Conservation (phyloP, 2,888 invertebrate genomes). For the Crossocerus cetratus region DNA sequence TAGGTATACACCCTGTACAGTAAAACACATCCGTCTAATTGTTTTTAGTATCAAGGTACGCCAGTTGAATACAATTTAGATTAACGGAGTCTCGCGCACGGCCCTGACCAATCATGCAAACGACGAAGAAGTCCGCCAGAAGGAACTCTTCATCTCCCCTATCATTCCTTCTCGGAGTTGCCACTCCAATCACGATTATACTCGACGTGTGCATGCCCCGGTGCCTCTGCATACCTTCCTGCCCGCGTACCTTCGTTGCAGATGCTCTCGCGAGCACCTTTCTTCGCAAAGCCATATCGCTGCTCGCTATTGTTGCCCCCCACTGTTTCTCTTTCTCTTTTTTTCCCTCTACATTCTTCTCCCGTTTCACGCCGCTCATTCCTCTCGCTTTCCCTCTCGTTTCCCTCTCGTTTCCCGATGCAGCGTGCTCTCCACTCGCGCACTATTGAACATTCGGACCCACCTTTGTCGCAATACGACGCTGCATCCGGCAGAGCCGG, state of each 20-base stretch:
- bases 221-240: not conserved
- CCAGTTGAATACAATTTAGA: slow-evolving; percentile 55
- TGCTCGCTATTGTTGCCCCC: not conserved
- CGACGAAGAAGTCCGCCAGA: not conserved
- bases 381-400: not conserved
- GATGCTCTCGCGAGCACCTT: too few relatives aligned
- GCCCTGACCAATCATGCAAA: not conserved
- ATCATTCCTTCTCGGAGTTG: not conserved
- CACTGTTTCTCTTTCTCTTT: not conserved
- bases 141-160: not conserved
- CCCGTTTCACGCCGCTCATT: not conserved
- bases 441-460: not conserved
- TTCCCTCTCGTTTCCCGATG: not conserved
- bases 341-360: not conserved
- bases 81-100: not conserved
- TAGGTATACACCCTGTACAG: slow-evolving; percentile 22
- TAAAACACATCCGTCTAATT: slow-evolving; percentile 55
- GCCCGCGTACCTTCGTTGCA: too few relatives aligned
- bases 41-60: slow-evolving; percentile 54
- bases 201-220: not conserved
- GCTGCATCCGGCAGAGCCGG: too few relatives aligned
- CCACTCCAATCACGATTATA: not conserved
- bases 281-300: too few relatives aligned
- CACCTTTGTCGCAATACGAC: too few relatives aligned
- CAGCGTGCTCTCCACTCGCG: not conserved